Base-by-base conservation (phyloP, 2,888 invertebrate genomes). In the Cryptus armator region DNA sequence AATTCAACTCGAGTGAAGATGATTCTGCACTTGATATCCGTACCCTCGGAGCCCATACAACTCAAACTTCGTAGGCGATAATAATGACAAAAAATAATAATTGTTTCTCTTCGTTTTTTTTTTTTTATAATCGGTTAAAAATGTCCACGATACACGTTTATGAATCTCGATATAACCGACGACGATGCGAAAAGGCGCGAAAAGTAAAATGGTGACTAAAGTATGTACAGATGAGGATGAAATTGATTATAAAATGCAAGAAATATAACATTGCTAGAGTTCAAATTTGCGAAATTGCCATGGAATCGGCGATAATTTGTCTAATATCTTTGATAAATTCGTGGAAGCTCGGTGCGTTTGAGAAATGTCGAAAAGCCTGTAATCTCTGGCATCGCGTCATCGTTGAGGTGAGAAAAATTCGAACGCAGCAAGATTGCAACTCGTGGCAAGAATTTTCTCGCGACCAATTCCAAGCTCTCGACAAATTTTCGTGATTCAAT, bases 11-110 rank as follows among this genome's bases (percentile, higher is more conserved):
- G 94, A 10, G 92, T 96, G 6, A 94, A 95, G 68, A 94, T 96
- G 90, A 94, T 95, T 14, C 91, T 96, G 81, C 95, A 95, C 84
- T 91, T 96, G 93, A 95, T 96, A 5, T 95, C 96, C 0, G 95
- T 96, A 24, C 96, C 96, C 46, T 94, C 95, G 74, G 93, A 94
- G 86, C 94, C 95, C 16, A 16, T 66, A 2, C 14, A 94, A 79
- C 87, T 96, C 46, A 91, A 91, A 86, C 90, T 95, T 77, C 10
- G 85, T 70, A 72, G 90, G 90, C 87, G 85, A 86, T 77, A 56
- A 84, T 56, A 24, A 86, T 51, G 32, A 51, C 76, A 46, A 80
- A 67, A 48, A 82, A 44, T 16, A 66, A 43, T 51, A 3, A 75
- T 43, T 51, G 10, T 19, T 32, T 53, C 32, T 14, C 14, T 24